phyloP scores from a whole-genome alignment of 1,140 invertebrate genomes.

The Magallana angulata region DNA sequence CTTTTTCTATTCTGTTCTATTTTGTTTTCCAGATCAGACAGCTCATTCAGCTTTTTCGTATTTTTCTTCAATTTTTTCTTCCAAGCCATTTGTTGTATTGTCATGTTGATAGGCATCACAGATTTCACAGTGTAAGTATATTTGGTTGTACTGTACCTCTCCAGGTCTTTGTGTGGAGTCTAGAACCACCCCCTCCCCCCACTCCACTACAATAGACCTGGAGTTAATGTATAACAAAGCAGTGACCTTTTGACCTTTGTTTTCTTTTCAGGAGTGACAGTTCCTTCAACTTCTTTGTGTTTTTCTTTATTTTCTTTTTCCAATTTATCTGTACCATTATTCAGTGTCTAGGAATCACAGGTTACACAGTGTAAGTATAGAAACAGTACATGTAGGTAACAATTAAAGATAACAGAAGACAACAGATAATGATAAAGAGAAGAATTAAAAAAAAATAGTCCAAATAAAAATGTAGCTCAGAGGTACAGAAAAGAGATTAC shows the following conservation, averaged over 20 bases:
- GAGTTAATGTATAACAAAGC: background rate
- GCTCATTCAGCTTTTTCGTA: conserved; percentile 99
- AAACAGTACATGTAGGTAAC: no score
- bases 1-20: background rate
- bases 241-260: conserved; percentile 19
- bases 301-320: conserved; percentile 99
- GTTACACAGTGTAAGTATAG: conserved; percentile 79
- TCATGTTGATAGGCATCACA: conserved; percentile 90
- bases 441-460: no score
- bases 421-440: no score
- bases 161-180: background rate
- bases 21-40: conserved; percentile 84
- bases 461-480: no score
- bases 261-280: conserved; percentile 86
- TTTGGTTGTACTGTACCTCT: background rate
- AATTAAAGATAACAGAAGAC: no score
- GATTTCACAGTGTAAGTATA: conserved; percentile 79
- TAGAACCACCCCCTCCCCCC: background rate
- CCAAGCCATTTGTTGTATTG: conserved; percentile 93
- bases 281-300: conserved; percentile 99
- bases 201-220: background rate
- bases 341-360: conserved; percentile 89
- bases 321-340: conserved; percentile 95
- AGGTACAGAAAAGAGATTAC: background rate
- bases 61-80: conserved; percentile 99